phyloP scores from a whole-genome alignment of 2,888 invertebrate genomes.

The Cryptocephalus moraei region DNA sequence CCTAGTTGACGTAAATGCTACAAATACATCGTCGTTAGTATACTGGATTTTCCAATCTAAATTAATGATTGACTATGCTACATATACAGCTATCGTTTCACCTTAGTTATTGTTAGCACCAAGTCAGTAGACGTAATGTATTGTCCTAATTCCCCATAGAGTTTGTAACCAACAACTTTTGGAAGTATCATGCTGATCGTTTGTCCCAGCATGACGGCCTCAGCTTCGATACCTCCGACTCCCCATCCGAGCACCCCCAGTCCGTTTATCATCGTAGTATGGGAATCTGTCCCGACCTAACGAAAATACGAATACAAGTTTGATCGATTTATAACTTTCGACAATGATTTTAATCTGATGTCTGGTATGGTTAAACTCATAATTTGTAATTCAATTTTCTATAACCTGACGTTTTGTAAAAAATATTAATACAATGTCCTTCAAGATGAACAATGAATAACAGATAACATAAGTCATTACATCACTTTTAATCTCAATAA shows the following conservation, averaged over 20 bases:
- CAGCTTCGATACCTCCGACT: constrained; percentile 93
- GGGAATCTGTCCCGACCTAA: constrained; percentile 91
- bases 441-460: too few relatives aligned
- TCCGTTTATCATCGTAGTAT: constrained; percentile 98
- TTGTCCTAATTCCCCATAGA: constrained; percentile 70
- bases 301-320: constrained; percentile 9
- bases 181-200: constrained; percentile 95
- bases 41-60: too few relatives aligned
- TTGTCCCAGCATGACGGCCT: constrained; percentile 97
- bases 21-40: constrained; percentile 9
- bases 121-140: constrained; percentile 93
- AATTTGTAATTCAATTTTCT: too few relatives aligned
- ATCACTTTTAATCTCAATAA: too few relatives aligned
- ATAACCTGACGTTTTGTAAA: too few relatives aligned
- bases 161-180: constrained; percentile 88
- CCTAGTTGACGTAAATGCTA: constrained; percentile 76
- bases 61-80: not conserved
- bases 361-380: too few relatives aligned
- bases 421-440: too few relatives aligned
- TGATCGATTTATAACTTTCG: too few relatives aligned
- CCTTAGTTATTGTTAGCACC: constrained; percentile 94
- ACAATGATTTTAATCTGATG: too few relatives aligned
- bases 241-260: constrained; percentile 96
- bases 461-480: too few relatives aligned
- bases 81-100: constrained; percentile 32